Evolutionary conservation across 2,797 vertebrate species (phyloP).

Genomic region (Falco concolor): DNA sequence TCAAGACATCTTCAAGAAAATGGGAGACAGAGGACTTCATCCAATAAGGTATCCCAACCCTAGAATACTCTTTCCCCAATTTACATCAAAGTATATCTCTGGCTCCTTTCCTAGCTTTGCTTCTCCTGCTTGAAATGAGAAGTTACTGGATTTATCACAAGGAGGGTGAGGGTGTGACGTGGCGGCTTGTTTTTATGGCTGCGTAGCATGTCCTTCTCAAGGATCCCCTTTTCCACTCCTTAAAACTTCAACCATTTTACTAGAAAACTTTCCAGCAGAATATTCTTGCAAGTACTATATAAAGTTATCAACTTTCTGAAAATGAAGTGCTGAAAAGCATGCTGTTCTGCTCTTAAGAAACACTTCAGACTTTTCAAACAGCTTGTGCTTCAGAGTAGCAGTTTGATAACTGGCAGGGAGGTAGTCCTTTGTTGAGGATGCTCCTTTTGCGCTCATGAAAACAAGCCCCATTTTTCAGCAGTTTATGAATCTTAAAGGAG

Average conservation of each 20-base stretch:
- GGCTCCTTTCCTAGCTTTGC: not conserved
- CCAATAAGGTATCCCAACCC: not conserved
- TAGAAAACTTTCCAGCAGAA: not conserved
- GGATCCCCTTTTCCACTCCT: not conserved
- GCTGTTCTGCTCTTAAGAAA: not conserved
- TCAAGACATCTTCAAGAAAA: not conserved
- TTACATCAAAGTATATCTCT: not conserved
- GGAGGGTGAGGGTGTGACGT: not conserved
- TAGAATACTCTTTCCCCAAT: not conserved
- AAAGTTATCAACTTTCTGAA: not conserved
- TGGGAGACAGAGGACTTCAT: not conserved
- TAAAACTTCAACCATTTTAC: not conserved
- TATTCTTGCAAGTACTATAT: not conserved
- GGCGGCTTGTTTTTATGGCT: not conserved
- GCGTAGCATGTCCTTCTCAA: not conserved
- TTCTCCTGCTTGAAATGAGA: constrained; percentile 30
- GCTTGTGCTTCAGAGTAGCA: not conserved
- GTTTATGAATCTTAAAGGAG: not conserved
- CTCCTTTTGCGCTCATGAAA: not conserved
- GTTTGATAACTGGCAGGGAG: not conserved
- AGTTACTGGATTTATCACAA: constrained; percentile 16
- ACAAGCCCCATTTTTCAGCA: not conserved
- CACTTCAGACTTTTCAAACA: not conserved
- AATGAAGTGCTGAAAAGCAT: not conserved
- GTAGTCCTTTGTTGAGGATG: constrained; percentile 6